These are phyloP conservation scores for Leptinotarsa peninsularis DNA, from an alignment of 2,888 invertebrate species.

Conservation along the genomic window DNA sequence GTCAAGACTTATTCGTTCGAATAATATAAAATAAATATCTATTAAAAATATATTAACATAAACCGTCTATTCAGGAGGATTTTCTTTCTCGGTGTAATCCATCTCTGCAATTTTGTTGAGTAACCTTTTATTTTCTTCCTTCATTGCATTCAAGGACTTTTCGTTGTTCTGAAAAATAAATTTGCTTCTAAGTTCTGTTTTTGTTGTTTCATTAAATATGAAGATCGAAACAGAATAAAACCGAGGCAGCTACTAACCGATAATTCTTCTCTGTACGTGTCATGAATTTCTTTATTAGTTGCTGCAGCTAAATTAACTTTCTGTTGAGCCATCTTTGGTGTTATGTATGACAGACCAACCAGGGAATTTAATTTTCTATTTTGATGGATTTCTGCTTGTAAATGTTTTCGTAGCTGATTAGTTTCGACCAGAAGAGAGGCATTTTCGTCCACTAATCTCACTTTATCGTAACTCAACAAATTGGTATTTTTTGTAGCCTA, in stretches of 20 bases:
- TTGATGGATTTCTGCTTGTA: conserved; percentile 75
- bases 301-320: conserved; percentile 74
- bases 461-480: conserved; percentile 62
- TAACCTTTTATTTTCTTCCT: conserved; percentile 61
- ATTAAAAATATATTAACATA: conserved; percentile 4
- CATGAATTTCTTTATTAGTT: conserved; percentile 72
- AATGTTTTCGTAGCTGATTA: conserved; percentile 77
- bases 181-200: neutral
- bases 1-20: neutral
- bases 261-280: conserved; percentile 69
- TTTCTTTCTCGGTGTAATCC: conserved; percentile 27
- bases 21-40: neutral
- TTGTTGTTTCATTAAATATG: no score
- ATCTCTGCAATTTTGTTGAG: conserved; percentile 52
- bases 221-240: no score
- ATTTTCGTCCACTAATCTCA: conserved; percentile 75
- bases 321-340: conserved; percentile 73
- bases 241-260: conserved; percentile 59
- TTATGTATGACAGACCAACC: conserved; percentile 73
- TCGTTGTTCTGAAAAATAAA: conserved; percentile 60
- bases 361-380: conserved; percentile 80
- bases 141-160: conserved; percentile 67
- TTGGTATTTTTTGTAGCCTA: conserved; percentile 62
- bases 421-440: conserved; percentile 81
- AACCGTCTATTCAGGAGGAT: neutral